Conservation (phyloP, 2,888 invertebrate species). For the Eubasilissa splendida region DNA sequence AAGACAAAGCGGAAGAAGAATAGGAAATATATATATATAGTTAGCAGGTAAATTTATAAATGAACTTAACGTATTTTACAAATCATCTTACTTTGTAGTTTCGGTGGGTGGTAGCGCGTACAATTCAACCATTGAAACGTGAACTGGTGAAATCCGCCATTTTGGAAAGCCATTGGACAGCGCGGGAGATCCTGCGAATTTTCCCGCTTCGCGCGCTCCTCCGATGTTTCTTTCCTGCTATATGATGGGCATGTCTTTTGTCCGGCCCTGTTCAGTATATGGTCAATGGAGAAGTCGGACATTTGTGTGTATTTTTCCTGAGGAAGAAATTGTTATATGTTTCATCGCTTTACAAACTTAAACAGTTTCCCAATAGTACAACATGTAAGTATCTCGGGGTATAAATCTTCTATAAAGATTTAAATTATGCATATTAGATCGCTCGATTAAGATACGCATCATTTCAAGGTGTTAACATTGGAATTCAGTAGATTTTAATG, state of each 20-base stretch:
- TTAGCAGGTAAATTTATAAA: too few relatives aligned
- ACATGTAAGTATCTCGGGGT: too few relatives aligned
- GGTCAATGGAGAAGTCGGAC: constrained; percentile 74
- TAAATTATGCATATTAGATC: too few relatives aligned
- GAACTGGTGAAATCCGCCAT: constrained; percentile 42
- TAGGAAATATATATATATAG: background rate
- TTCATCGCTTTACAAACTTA: background rate
- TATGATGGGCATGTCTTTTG: constrained; percentile 59
- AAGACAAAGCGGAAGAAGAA: background rate
- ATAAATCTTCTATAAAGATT: too few relatives aligned
- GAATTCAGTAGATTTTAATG: too few relatives aligned
- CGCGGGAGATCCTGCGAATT: constrained; percentile 33
- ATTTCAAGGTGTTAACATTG: too few relatives aligned
- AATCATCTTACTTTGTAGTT: constrained; percentile 71
- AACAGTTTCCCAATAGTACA: too few relatives aligned
- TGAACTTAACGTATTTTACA: too few relatives aligned
- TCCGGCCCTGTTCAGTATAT: constrained; percentile 74
- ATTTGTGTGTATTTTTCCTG: constrained; percentile 28
- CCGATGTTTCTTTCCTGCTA: constrained; percentile 9
- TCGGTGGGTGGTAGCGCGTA: constrained; percentile 81
- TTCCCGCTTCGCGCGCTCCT: constrained; percentile 30
- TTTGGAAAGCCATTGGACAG: constrained; percentile 29
- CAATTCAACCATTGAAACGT: constrained; percentile 77
- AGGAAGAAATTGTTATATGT: background rate
- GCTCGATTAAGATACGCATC: too few relatives aligned